These are phyloP conservation scores for Drosophila varians DNA, from an alignment of 1,140 invertebrate species.

Conservation along the genomic window DNA sequence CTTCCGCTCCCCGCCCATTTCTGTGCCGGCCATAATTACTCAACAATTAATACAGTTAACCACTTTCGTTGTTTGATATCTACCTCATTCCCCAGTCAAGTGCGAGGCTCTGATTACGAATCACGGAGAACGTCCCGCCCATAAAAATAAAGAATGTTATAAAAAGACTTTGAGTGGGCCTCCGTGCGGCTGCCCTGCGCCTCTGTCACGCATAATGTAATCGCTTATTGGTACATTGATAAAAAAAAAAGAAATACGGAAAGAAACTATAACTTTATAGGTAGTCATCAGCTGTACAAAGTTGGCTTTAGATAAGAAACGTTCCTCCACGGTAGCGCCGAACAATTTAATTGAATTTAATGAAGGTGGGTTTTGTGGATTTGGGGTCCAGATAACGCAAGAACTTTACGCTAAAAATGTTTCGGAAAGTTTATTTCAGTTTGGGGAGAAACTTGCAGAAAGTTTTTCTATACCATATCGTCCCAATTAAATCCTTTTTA, in stretches of 20 bases:
- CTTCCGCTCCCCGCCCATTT: neutral
- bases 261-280: constrained; percentile 17
- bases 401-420: neutral
- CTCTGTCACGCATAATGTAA: constrained; percentile 29
- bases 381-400: neutral
- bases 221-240: constrained; percentile 40
- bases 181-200: neutral
- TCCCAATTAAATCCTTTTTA: neutral
- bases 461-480: neutral
- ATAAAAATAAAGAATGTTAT: constrained; percentile 31
- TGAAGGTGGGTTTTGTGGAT: constrained; percentile 6
- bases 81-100: constrained; percentile 22
- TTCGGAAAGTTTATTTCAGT: neutral
- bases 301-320: constrained; percentile 56
- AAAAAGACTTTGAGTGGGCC: constrained; percentile 11
- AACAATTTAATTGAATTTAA: constrained; percentile 13
- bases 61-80: constrained; percentile 44
- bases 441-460: neutral
- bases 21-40: constrained; percentile 44
- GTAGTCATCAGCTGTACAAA: constrained; percentile 9
- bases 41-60: constrained; percentile 65
- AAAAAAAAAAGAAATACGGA: constrained; percentile 8
- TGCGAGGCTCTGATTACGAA: constrained; percentile 47
- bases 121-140: constrained; percentile 22
- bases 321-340: constrained; percentile 10